These are phyloP conservation scores for Drosophila demipolita DNA, from an alignment of 2,888 invertebrate genomes.

Conservation along the genomic window DNA sequence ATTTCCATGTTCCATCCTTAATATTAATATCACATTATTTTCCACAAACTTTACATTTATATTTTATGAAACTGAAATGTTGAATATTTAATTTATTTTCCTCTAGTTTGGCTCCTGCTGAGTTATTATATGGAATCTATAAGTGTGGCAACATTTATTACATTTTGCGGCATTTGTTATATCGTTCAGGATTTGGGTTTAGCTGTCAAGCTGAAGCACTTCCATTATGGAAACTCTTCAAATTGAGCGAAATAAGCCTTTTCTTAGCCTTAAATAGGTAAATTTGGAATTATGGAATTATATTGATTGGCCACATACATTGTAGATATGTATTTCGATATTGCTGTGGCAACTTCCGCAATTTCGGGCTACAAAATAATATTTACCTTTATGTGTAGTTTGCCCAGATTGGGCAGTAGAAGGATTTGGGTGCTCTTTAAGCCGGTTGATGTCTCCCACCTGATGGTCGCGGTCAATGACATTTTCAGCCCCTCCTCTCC, in stretches of 20 bases:
- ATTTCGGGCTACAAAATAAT: conserved; percentile 35
- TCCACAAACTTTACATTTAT: no score
- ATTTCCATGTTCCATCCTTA: not conserved
- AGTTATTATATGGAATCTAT: not conserved
- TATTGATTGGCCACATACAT: conserved; percentile 10
- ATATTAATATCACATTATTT: not conserved
- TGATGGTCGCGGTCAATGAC: conserved; percentile 62
- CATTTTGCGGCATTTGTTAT: not conserved
- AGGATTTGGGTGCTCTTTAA: conserved; percentile 19
- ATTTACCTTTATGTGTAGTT: conserved; percentile 5
- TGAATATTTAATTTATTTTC: not conserved
- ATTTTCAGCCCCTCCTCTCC: conserved; percentile 25
- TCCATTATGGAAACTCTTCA: not conserved
- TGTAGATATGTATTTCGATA: conserved; percentile 3
- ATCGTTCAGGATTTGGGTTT: not conserved
- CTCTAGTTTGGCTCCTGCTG: no score
- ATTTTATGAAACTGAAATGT: not conserved
- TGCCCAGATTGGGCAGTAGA: not conserved
- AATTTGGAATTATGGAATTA: conserved; percentile 9
- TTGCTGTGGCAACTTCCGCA: conserved; percentile 27
- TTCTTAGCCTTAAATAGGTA: not conserved
- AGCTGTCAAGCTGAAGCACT: not conserved
- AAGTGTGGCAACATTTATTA: not conserved
- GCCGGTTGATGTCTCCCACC: conserved; percentile 14
- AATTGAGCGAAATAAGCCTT: not conserved